Base-by-base conservation (phyloP, 64 coral and sea anemone genomes). In the Stichodactyla helianthus region DNA sequence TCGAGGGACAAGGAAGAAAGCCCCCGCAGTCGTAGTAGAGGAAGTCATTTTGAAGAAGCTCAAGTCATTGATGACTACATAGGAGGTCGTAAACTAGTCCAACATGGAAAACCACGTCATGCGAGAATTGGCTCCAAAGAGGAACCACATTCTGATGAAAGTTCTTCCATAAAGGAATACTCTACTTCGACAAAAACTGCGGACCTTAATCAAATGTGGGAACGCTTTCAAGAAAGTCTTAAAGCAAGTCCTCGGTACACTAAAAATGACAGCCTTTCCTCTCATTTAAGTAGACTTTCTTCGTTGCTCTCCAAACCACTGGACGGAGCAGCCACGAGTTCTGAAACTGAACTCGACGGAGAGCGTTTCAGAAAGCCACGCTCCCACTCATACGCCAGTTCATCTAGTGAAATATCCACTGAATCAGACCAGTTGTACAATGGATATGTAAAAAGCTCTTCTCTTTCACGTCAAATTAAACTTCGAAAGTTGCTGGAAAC, bases 131-230 rank as follows among this genome's bases (percentile, higher is more conserved):
- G 83, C 16, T 28, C 83, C 2, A 60, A 35, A 26, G 51, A 60
- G 59, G 55, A 18, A 3, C 8, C 20, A 0, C 52, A 25, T 84
- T 57, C 54, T 26, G 59, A 58, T 6, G 83, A 84, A 50, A 60
- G 59, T 54, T 51, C 35, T 52, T 81, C 78, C 6, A 6, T 54
- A 81, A 81, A 54, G 51, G 51, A 81, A 81, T 54, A 52, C 12
- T 54, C 35, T 4, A 54, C 51, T 14, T 54, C 79, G 25, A 25
- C 54, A 4, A 84, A 84, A 31, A 84, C 25, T 54, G 31, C 62
- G 52, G 87, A 88, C 51, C 57, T 88, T 52, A 88, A 82, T 79
- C 77, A 88, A 10, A 81, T 88, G 76, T 88, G 87, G 87, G 77
- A 88, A n/a, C 76, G 87, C 16, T 88, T 82, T 54, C 87, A 88